Evolutionary conservation across 2,888 invertebrate species (phyloP).

Genomic region (Tethea ocularis): DNA sequence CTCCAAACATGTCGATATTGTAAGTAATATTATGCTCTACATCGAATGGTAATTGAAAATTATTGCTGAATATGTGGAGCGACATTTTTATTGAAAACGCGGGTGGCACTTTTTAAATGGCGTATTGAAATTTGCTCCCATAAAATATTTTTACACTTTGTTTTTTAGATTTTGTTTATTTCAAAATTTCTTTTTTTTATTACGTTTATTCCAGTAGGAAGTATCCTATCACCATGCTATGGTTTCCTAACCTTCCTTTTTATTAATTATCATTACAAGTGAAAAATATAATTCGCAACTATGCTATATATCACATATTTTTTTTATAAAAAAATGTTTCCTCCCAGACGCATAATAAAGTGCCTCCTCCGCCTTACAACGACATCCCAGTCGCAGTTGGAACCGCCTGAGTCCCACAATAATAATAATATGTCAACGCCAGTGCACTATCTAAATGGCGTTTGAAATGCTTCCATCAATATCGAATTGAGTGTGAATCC

Average conservation of each 20-base stretch:
- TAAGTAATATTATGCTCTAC: background rate
- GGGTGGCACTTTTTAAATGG: background rate
- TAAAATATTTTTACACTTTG: background rate
- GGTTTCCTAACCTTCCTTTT: no score
- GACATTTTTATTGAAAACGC: background rate
- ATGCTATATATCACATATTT: no score
- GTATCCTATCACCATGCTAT: no score
- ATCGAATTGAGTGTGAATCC: conserved; percentile 73
- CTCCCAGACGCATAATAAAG: background rate
- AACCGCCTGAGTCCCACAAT: conserved; percentile 42
- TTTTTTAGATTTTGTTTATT: no score
- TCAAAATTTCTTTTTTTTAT: no score
- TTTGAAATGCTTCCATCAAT: conserved; percentile 83
- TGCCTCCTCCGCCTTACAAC: background rate
- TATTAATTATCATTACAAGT: no score
- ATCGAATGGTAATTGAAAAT: background rate
- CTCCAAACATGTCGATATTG: background rate
- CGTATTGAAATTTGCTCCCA: background rate
- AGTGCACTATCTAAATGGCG: conserved; percentile 78
- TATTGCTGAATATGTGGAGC: background rate
- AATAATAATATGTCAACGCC: conserved; percentile 81
- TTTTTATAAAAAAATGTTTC: background rate
- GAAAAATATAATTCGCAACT: no score
- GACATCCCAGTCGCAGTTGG: background rate
- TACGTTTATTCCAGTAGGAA: no score